phyloP scores from a whole-genome alignment of 2,888 invertebrate species.

The Agriotes lineatus region DNA sequence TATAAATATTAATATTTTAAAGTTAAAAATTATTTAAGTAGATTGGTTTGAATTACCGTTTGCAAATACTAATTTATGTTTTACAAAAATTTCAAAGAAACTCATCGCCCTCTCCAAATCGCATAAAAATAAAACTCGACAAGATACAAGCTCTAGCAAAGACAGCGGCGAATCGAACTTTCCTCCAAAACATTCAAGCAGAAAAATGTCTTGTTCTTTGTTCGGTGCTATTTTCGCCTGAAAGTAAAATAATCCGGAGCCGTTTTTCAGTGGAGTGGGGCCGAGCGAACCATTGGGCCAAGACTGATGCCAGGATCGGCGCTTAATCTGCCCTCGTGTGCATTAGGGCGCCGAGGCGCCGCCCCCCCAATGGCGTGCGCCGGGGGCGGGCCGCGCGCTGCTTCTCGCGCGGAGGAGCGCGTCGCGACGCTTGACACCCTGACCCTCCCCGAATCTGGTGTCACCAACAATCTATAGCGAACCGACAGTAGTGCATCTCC shows the following conservation, averaged over 20 bases:
- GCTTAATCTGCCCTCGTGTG: conserved; percentile 36
- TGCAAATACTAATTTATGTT: no score
- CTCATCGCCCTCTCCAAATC: no score
- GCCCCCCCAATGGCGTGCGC: conserved; percentile 45
- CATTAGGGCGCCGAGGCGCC: conserved; percentile 37
- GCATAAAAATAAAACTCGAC: no score
- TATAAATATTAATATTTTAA: no score
- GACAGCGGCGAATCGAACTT: neutral
- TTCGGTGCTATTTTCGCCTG: conserved; percentile 2
- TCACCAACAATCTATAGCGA: conserved; percentile 60
- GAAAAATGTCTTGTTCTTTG: conserved; percentile 23
- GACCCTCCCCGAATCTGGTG: conserved; percentile 56
- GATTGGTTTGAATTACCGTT: no score
- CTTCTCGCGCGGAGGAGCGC: conserved; percentile 47
- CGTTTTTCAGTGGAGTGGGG: conserved; percentile 33
- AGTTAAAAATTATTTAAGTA: no score
- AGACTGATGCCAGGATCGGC: conserved; percentile 38
- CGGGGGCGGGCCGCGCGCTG: conserved; percentile 42
- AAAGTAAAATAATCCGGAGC: conserved; percentile 28
- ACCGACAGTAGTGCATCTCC: conserved; percentile 58
- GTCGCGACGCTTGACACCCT: conserved; percentile 48
- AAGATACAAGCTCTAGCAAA: neutral
- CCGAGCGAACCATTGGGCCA: conserved; percentile 32
- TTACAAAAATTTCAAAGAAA: no score
- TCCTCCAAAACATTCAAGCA: neutral